These are phyloP conservation scores for Protonibea diacanthus DNA, from an alignment of 2,797 vertebrate genomes.

Conservation along the genomic window DNA sequence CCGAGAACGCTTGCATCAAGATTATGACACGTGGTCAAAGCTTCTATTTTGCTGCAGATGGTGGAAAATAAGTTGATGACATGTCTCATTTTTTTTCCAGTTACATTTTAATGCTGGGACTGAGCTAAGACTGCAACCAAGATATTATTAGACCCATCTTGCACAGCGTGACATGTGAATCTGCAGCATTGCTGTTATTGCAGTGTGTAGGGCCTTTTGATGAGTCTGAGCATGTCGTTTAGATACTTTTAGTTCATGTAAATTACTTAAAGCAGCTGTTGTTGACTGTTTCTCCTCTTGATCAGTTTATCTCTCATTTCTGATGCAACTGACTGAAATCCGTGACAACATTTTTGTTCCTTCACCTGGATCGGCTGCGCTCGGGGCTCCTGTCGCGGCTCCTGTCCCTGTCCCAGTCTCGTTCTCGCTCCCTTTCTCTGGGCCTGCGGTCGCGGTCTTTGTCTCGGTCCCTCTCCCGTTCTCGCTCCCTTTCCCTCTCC, in stretches of 20 bases:
- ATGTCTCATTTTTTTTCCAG: not conserved
- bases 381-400: constrained; percentile 82
- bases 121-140: not conserved
- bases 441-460: constrained; percentile 84
- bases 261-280: not conserved
- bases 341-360: not conserved
- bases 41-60: not conserved
- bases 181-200: not conserved
- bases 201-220: not conserved
- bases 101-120: no score
- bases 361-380: constrained; percentile 93
- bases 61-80: not conserved
- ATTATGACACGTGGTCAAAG: not conserved
- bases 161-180: not conserved
- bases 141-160: not conserved
- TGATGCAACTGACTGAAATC: not conserved
- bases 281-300: not conserved
- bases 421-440: constrained; percentile 82
- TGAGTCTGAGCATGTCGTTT: not conserved
- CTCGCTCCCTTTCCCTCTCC: constrained; percentile 88
- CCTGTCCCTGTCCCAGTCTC: constrained; percentile 85
- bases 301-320: not conserved
- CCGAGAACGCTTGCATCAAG: not conserved
- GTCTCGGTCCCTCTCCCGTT: constrained; percentile 86
- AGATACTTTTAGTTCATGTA: not conserved